Evolutionary conservation across 2,113 vertebrate species (phyloP).

Genomic region (Phoxinus phoxinus): DNA sequence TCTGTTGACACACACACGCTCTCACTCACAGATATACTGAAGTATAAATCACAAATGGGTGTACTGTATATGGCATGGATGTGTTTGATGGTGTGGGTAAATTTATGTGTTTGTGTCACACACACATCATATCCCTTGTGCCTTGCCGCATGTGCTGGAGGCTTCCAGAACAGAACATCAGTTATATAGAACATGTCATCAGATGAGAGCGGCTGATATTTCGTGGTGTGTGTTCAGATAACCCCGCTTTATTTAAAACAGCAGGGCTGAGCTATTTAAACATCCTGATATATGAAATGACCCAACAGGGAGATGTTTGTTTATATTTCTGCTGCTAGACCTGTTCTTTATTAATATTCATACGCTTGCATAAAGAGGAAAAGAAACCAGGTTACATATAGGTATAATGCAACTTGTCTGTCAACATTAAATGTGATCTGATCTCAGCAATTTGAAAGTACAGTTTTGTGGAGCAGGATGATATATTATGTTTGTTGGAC

Average conservation of each 20-base stretch:
- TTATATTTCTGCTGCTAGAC: conserved; percentile 16
- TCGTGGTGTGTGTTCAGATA: conserved; percentile 12
- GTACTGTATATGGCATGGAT: not conserved
- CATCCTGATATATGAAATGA: conserved; percentile 16
- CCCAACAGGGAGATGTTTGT: conserved; percentile 8
- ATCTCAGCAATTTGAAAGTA: not conserved
- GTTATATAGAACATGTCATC: not conserved
- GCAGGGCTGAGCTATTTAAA: conserved; percentile 29
- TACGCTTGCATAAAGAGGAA: not conserved
- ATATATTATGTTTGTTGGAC: not conserved
- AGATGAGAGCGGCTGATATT: not conserved
- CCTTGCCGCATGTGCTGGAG: not conserved
- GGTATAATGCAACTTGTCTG: not conserved
- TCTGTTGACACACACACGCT: not conserved
- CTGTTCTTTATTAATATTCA: conserved; percentile 5
- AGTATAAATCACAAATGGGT: conserved; percentile 11
- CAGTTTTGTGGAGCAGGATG: not conserved
- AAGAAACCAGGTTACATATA: not conserved
- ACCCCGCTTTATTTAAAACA: conserved; percentile 10
- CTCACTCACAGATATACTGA: not conserved
- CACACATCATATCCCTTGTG: not conserved
- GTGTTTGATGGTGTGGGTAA: conserved; percentile 2
- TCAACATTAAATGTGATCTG: not conserved
- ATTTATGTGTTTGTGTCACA: conserved; percentile 5
- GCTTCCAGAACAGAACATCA: not conserved